Evolutionary conservation across 2,888 invertebrate genomes (phyloP).

Genomic region (Tetrapedia diversipes): DNA sequence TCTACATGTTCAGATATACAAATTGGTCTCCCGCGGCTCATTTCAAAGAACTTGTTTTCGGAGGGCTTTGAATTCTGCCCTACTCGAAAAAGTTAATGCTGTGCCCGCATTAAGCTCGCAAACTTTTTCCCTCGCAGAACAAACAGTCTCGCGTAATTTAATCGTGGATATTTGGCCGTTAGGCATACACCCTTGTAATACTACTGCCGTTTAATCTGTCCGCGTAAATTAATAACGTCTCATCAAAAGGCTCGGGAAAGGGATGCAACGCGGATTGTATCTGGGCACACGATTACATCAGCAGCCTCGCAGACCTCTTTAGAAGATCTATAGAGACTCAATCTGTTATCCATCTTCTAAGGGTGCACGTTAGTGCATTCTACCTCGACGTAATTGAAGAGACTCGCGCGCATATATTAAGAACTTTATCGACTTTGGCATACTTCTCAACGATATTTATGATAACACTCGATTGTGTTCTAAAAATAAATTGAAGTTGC

Average conservation of each 20-base stretch:
- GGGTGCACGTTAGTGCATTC: conserved; percentile 22
- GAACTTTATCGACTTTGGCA: conserved; percentile 29
- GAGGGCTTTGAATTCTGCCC: conserved; percentile 1
- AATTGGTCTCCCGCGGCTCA: conserved; percentile 38
- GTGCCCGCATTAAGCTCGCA: background rate
- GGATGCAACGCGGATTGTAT: background rate
- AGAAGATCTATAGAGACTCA: conserved; percentile 12
- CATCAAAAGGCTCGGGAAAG: background rate
- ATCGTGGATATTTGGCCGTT: background rate
- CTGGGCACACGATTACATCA: background rate
- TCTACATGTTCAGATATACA: conserved; percentile 27
- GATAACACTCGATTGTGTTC: too few species aligned
- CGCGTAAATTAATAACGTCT: conserved; percentile 19
- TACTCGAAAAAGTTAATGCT: conserved; percentile 22
- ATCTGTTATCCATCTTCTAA: conserved; percentile 29
- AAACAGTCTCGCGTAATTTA: conserved; percentile 7
- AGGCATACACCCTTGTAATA: background rate
- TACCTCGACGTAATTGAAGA: conserved; percentile 14
- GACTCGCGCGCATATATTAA: background rate
- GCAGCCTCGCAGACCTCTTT: conserved; percentile 6
- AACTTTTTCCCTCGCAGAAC: conserved; percentile 22
- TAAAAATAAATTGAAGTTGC: too few species aligned
- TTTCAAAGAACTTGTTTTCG: conserved; percentile 36
- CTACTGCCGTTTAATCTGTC: conserved; percentile 3
- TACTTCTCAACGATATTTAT: conserved; percentile 5